Base-by-base conservation (phyloP, 1,140 invertebrate genomes). In the Zaprionus capensis region DNA sequence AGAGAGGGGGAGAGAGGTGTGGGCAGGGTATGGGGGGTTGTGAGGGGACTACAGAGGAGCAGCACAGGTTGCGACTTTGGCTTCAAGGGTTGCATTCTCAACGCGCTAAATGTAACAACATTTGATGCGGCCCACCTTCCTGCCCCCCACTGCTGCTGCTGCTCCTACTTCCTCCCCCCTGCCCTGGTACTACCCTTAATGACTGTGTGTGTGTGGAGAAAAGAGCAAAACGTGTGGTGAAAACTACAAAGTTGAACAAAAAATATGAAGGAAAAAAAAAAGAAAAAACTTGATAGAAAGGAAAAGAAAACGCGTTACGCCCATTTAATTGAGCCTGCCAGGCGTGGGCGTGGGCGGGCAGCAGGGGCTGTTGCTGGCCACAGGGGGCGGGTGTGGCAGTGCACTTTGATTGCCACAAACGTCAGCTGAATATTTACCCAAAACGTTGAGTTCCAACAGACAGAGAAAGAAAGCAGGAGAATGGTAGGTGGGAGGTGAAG, bases 381-480 rank as follows among this genome's bases (percentile, higher is more conserved):
- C 36, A 34, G 58, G 17, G 5, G 12, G 56, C 41, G 71, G 65
- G 22, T 71, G 72, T 78, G 83, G 68, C 82, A 87, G 65, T 86
- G 82, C 82, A 86, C 82, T 86, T 86, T 87, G 80, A 87, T 86
- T 82, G 83, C 82, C 69, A 72, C 70, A 61, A 75, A 63, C 72
- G 82, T 74, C 82, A 86, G 82, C 82, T 86, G 82, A 86, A 64
- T 68, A 71, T 86, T 82, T 86, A 80, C 83, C 83, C 83, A 83
- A 82, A 83, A 83, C 24, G 34, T 44, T 7, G n/a, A 44, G 41
- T 44, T 44, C 41, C 41, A 26, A 2, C 9, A 36, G 36, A 5
- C 2, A 14, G 31, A 49, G 38, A 24, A 14, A 38, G 67, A 17
- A 11, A 7, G n/a, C 7, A 11, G 5, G 0, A 7, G 44, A 49